phyloP scores from a whole-genome alignment of 2,888 invertebrate species.

The Dermolepida albohirtum region DNA sequence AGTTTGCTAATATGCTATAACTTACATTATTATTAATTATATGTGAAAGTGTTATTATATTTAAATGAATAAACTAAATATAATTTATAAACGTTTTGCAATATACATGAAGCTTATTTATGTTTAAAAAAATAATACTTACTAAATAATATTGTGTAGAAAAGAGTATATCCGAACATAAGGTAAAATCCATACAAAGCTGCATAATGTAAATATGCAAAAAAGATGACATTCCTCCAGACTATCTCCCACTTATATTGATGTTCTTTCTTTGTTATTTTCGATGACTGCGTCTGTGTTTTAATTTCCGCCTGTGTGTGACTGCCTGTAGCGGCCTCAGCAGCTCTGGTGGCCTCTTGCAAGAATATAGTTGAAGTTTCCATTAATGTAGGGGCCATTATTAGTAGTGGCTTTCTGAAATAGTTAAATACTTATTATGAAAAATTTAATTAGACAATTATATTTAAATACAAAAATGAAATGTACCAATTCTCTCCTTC shows the following conservation, averaged over 20 bases:
- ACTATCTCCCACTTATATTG: slow-evolving; percentile 74
- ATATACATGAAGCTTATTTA: not conserved
- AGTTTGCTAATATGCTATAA: too few relatives aligned
- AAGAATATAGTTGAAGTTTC: slow-evolving; percentile 70
- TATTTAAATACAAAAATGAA: too few relatives aligned
- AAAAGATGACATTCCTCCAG: slow-evolving; percentile 83
- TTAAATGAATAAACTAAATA: too few relatives aligned
- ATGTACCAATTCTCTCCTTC: too few relatives aligned
- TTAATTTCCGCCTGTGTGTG: slow-evolving; percentile 21
- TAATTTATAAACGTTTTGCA: not conserved
- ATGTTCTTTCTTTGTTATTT: slow-evolving; percentile 23
- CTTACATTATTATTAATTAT: too few relatives aligned
- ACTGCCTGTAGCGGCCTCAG: slow-evolving; percentile 40
- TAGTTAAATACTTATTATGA: not conserved
- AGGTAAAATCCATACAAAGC: slow-evolving; percentile 75
- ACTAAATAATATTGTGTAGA: slow-evolving; percentile 70
- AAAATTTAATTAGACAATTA: too few relatives aligned
- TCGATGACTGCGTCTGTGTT: slow-evolving; percentile 7
- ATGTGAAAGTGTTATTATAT: too few relatives aligned
- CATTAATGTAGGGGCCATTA: slow-evolving; percentile 74
- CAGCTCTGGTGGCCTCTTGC: slow-evolving; percentile 62
- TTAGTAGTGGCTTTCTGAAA: not conserved
- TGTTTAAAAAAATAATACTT: slow-evolving; percentile 57
- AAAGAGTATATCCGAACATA: slow-evolving; percentile 65
- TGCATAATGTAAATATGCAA: slow-evolving; percentile 76